Percentiles rank a stretch among this genome's conserved stretches.
These are phyloP conservation scores for Lissocephala sabroskyi DNA, from an alignment of 2,888 invertebrate genomes.

Conservation along the genomic window DNA sequence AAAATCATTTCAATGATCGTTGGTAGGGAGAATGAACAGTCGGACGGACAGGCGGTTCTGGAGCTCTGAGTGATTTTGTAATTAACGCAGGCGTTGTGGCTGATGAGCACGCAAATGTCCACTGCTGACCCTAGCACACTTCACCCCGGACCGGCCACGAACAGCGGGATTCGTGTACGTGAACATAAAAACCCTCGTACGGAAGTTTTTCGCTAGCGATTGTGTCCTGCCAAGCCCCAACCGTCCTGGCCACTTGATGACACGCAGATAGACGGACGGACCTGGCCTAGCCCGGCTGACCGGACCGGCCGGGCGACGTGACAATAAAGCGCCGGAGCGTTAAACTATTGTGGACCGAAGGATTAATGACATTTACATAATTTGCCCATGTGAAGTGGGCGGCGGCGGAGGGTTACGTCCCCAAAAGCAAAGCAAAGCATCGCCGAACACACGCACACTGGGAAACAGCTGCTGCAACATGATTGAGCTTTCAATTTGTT, in stretches of 20 bases:
- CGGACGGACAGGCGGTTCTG: background rate
- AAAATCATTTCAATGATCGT: too few relatives aligned
- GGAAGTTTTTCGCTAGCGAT: conserved; percentile 2
- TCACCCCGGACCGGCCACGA: background rate
- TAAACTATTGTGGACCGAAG: conserved; percentile 66
- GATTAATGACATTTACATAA: conserved; percentile 68
- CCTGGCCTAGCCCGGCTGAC: background rate
- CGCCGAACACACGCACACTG: background rate
- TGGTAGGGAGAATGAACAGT: background rate
- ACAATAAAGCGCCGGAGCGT: conserved; percentile 64
- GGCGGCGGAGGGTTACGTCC: background rate
- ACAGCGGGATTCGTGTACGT: conserved; percentile 13
- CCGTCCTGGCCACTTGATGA: too few relatives aligned
- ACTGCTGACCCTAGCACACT: background rate
- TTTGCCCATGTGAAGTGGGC: conserved; percentile 41
- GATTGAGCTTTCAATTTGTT: conserved; percentile 66
- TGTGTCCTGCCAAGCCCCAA: too few relatives aligned
- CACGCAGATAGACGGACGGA: too few relatives aligned
- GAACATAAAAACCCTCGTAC: conserved; percentile 32
- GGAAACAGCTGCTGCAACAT: conserved; percentile 63
- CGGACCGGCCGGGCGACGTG: conserved; percentile 33
- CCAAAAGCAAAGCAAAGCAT: too few relatives aligned
- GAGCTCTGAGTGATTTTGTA: conserved; percentile 55
- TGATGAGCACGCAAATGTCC: conserved; percentile 10
- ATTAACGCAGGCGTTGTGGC: conserved; percentile 50